phyloP scores from a whole-genome alignment of 2,888 invertebrate genomes.

The Mythimna impura region DNA sequence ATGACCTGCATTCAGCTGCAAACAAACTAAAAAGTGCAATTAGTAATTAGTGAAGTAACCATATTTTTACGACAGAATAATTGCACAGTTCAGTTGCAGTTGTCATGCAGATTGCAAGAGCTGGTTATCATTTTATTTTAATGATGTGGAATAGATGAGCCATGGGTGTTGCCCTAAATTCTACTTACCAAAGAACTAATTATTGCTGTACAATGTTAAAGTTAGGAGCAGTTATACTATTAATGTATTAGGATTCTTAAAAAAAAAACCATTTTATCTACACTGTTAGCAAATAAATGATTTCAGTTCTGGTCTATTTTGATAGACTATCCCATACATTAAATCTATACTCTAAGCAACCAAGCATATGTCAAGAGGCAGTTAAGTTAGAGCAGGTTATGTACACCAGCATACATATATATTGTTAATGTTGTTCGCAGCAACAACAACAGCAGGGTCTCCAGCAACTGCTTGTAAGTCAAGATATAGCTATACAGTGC shows the following conservation, averaged over 20 bases:
- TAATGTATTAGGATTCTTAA: neutral
- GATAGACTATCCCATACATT: neutral
- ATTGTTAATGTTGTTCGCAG: constrained; percentile 89
- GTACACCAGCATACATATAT: constrained; percentile 65
- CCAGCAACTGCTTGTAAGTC: constrained; percentile 97
- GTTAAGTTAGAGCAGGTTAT: constrained; percentile 22
- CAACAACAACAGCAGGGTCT: constrained; percentile 98
- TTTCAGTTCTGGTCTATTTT: neutral
- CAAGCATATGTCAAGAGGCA: constrained; percentile 1
- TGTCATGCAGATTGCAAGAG: neutral
- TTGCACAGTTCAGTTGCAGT: constrained; percentile 3
- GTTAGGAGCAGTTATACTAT: no score
- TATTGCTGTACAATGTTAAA: neutral
- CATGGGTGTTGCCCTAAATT: neutral
- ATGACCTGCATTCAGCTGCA: neutral
- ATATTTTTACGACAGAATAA: neutral
- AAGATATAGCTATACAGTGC: constrained; percentile 73
- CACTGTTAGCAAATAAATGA: neutral
- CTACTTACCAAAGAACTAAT: neutral
- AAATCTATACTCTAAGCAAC: neutral
- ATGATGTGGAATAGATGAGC: neutral
- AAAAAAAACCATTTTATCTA: neutral
- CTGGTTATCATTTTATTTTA: neutral
- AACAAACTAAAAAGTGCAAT: constrained; percentile 15
- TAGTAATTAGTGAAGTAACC: neutral